Evolutionary conservation across 1,140 invertebrate genomes (phyloP), one percentile per base, ranked within the genome.

Genomic region (Trissolcus basalis): DNA sequence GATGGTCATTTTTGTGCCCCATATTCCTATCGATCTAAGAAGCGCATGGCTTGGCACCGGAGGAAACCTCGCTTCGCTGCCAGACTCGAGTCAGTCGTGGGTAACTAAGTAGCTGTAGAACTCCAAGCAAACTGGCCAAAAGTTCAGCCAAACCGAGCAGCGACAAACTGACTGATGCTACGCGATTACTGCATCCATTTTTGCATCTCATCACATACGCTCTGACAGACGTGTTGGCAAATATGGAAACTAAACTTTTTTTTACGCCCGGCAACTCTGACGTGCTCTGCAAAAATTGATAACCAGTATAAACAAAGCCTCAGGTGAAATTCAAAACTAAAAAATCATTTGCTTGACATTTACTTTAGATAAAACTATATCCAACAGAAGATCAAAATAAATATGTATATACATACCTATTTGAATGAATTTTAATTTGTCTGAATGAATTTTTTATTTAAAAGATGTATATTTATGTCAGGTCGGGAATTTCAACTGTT

Each of bases 51-150:
- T 19, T 63, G 54, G 39, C 48, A 53, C 16, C 27, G 53, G 32
- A 69, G 64, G 48, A 33, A 32, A 33, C 27, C 12, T 54, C 50
- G 14, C 15, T 39, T 49, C 44, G 54, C 33, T 69, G 65, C 59
- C 59, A 65, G 59, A 75, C 16, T 32, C 41, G 51, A 76, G 39
- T 56, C 43, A 70, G 65, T 64, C 49, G 39, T 49, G 60, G 55
- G 45, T 64, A 60, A 76, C 73, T 76, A 70, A 76, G 73, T 76
- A 65, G 60, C 59, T 59, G 55, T 41, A 60, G 43, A 76, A 65
- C 49, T 69, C 33, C 39, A 35, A 61, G 53, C 44, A 63, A 75
- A 58, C 54, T 50, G 12, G 35, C 54, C 11, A 27, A 70, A 76
- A 63, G 44, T 76, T 64, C 49, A 27, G 48, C 14, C 43, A 59